Evolutionary conservation across 2,797 vertebrate species (phyloP).

Genomic region (Pipistrellus nathusii): DNA sequence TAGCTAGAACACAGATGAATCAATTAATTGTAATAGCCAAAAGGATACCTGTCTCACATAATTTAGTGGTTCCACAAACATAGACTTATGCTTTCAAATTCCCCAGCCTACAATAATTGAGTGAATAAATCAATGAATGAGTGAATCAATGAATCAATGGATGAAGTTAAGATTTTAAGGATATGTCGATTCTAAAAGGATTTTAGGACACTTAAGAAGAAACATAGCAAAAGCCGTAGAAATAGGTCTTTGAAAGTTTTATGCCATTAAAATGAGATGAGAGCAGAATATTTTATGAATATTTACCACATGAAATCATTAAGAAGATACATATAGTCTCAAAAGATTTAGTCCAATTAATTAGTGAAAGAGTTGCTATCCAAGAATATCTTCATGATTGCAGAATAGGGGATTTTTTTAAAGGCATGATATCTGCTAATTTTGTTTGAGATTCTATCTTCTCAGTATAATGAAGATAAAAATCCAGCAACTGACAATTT

Average conservation of each 20-base stretch:
- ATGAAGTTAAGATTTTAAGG: slow-evolving; percentile 52
- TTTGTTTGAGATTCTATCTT: slow-evolving; percentile 31
- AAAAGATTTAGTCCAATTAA: slow-evolving; percentile 47
- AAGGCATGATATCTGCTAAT: background rate
- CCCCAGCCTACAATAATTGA: background rate
- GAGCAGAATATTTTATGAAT: slow-evolving; percentile 28
- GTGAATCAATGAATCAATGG: background rate
- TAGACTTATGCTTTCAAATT: slow-evolving; percentile 38
- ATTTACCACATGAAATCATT: slow-evolving; percentile 21
- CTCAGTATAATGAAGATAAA: background rate
- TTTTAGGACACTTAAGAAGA: slow-evolving; percentile 44
- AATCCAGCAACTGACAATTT: background rate
- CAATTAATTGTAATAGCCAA: background rate
- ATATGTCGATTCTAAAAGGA: background rate
- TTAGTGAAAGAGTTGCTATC: slow-evolving; percentile 44
- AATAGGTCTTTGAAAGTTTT: slow-evolving; percentile 50
- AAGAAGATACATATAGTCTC: slow-evolving; percentile 30
- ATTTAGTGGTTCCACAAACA: slow-evolving; percentile 57
- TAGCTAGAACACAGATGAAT: background rate
- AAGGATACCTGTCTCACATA: background rate
- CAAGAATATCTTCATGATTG: background rate
- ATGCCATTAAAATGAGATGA: slow-evolving; percentile 33
- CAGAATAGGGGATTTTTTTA: background rate
- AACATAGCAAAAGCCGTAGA: slow-evolving; percentile 44
- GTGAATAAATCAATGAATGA: slow-evolving; percentile 16